Evolutionary conservation across 2,113 vertebrate genomes (phyloP).

Genomic region (Limanda limanda): DNA sequence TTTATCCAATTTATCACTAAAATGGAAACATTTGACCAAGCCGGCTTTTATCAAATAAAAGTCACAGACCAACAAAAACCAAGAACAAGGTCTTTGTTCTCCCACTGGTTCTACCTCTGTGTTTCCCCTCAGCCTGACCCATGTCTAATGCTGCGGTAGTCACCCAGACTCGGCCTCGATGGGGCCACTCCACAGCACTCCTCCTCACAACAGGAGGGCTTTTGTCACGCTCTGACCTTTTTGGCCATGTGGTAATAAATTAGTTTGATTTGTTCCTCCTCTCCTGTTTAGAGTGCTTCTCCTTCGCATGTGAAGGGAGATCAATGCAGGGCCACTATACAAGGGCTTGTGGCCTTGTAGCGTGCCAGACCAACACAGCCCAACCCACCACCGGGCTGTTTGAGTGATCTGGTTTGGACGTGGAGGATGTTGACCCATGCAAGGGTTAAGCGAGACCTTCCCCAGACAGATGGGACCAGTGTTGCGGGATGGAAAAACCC

Average conservation of each 20-base stretch:
- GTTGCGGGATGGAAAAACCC: constrained; percentile 59
- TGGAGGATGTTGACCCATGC: constrained; percentile 46
- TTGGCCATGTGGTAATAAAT: constrained; percentile 76
- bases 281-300: constrained; percentile 64
- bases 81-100: constrained; percentile 55
- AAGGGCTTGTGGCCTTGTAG: constrained; percentile 31
- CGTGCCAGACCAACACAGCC: constrained; percentile 48
- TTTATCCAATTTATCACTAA: constrained; percentile 7
- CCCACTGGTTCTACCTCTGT: constrained; percentile 32
- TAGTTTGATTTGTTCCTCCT: constrained; percentile 79
- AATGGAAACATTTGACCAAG: constrained; percentile 40
- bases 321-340: constrained; percentile 23
- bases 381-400: constrained; percentile 40
- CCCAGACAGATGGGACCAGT: constrained; percentile 52
- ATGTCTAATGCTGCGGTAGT: constrained; percentile 72
- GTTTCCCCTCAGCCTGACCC: constrained; percentile 65
- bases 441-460: constrained; percentile 39
- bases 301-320: constrained; percentile 49
- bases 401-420: constrained; percentile 54
- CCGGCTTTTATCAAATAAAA: constrained; percentile 39
- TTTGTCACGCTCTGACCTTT: constrained; percentile 76
- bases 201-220: constrained; percentile 73
- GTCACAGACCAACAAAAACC: constrained; percentile 27
- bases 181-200: constrained; percentile 62
- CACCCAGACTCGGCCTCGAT: constrained; percentile 42